Evolutionary conservation across 2,888 invertebrate species (phyloP), one percentile per base, ranked within the genome.

Genomic region (Aphodius granarius): DNA sequence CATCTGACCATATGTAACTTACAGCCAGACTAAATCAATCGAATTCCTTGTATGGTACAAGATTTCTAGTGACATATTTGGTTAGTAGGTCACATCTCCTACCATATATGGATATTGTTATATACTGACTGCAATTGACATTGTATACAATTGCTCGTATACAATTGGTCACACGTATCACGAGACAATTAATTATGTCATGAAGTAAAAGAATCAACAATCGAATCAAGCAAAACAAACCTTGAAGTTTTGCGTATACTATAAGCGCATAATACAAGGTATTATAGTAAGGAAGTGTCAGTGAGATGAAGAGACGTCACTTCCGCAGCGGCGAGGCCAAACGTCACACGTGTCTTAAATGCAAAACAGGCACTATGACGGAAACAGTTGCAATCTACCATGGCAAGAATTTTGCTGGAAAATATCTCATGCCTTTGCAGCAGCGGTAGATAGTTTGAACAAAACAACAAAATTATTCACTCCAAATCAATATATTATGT

Each of bases 311-410:
- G 80, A 77, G 80, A 82, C 83, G 84, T 83, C 84, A 84, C 83
- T 84, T 84, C 84, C 84, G 83, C 77, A 82, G 82, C 84, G 83
- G 82, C 84, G 82, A 85, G 83, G 84, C 82, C 84, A 81, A 64
- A 76, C 65, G 65, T 23, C 19, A 23, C 64, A 66, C 76, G 76
- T 76, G 76, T 43, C 13, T 64, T 21, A 71, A 63, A 13, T 76
- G 66, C 64, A 68, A 73, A 76, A 43, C 43, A 43, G 43, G 43
- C 43, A 43, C 20, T 6, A 6, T 43, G 43, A 9, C 43, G 43
- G 43, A 43, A 43, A 43, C 43, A 43, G 43, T 43, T 43, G 43
- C 43, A 43, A 43, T 43, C 43, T 43, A 43, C 43, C 9, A 43
- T 13, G 13, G 9, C 6, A 6, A 13, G 43, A 43, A 43, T 43